Base-by-base conservation (phyloP, 2,797 vertebrate species). In the Apogon hyalosoma region DNA sequence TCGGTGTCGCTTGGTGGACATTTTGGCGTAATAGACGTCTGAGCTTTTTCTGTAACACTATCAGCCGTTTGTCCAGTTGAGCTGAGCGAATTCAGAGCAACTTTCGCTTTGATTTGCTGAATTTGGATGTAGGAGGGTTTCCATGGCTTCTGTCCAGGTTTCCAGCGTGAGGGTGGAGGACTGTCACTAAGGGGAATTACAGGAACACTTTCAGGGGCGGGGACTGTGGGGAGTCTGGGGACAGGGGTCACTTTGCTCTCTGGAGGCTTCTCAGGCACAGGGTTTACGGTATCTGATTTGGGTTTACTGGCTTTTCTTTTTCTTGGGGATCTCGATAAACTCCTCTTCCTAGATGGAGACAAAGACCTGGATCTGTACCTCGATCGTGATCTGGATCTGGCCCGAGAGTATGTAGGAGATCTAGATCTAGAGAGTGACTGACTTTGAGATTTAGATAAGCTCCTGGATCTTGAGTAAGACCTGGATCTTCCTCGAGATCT, bases 61-160 rank as follows among this genome's bases (percentile, higher is more conserved):
- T 79, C 88, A 39, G 82, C 79, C 0, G 40, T 78, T 40, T 93
- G 90, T 46, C 84, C 91, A 4, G 80, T 74, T 0, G 91, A 90
- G 9, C 88, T 54, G 41, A 92, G 79, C 10, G 92, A 84, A 58
- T 88, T 73, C 7, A 92, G 86, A 3, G 88, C 88, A 7, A 95
- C 82, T 82, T 96, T 97, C 45, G 93, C 90, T 89, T 97, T 97
- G 79, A 97, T 94, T 68, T 97, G 96, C 84, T 96, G 96, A 75
- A 97, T 94, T 9, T 96, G 92, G 67, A 99, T 92, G 0, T 99
- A 99, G 0, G 98, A 99, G 0, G 98, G 95, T 56, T 98, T 99
- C 98, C 98, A 99, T 0, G 98, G 98, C 78, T 99, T 99, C 71
- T 98, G 98, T 9, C 95, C 98, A 11, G 98, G 98, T 77, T 99